Evolutionary conservation across 2,797 vertebrate genomes (phyloP).

Genomic region (Microctenopoma steveboyesi): DNA sequence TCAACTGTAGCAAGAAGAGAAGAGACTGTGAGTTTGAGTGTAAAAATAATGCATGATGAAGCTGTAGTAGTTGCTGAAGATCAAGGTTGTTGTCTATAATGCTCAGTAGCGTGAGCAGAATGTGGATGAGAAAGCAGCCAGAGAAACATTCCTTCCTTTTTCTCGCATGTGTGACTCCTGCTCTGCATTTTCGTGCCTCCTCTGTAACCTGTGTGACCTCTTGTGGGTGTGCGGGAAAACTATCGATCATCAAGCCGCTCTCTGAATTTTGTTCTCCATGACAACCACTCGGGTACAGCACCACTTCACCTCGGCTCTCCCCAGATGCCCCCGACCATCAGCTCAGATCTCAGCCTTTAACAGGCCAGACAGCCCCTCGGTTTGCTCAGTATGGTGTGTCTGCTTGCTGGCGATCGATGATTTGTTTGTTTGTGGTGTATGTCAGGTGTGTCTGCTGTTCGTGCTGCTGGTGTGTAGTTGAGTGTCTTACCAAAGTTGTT

Average conservation of each 20-base stretch:
- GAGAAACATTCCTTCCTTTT: conserved; percentile 1
- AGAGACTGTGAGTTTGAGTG: background rate
- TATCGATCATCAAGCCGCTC: conserved; percentile 59
- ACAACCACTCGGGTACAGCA: conserved; percentile 46
- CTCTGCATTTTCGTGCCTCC: conserved; percentile 31
- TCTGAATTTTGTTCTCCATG: conserved; percentile 56
- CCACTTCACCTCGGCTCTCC: conserved; percentile 45
- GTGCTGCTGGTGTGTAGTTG: too few relatives aligned
- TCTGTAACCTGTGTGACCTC: conserved; percentile 45
- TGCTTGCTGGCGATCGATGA: background rate
- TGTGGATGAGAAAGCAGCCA: conserved; percentile 4
- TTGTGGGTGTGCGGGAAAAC: conserved; percentile 50
- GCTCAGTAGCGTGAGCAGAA: background rate
- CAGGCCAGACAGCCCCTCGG: background rate
- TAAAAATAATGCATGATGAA: background rate
- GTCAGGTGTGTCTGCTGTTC: background rate
- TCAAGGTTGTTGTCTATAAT: background rate
- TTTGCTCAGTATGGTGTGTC: conserved; percentile 4
- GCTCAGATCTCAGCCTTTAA: conserved; percentile 37
- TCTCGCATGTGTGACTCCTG: conserved; percentile 17
- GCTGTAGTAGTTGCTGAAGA: background rate
- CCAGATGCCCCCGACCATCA: conserved; percentile 7
- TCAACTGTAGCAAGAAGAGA: background rate
- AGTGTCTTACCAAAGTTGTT: background rate
- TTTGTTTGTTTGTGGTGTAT: conserved; percentile 1